Base-by-base conservation (phyloP, 2,888 invertebrate genomes). In the Sarcophaga rosellei region DNA sequence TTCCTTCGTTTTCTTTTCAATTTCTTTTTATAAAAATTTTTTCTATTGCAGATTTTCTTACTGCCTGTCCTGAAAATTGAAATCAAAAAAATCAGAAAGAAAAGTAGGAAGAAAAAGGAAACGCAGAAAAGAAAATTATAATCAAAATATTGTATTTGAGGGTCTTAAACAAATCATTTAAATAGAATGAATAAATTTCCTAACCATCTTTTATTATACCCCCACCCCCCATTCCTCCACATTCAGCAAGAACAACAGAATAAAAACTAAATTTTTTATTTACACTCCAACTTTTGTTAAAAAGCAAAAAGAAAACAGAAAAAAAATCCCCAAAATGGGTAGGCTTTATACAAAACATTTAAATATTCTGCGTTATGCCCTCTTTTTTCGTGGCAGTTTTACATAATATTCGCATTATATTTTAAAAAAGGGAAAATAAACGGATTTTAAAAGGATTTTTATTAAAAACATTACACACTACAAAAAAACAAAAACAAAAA, bases 361-460 rank as follows among this genome's bases (percentile, higher is more conserved):
- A 21, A 66, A 62, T 86, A 86, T 85, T 85, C 81, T 75, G 81
- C 80, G 57, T 80, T 86, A 69, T 65, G 68, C 23, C 65, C 11
- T 72, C 77, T 47, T 61, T 66, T 53, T 11, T 53, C n/a, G 0
- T 23, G 10, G 70, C 53, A 61, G 12, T 79, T 86, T 86, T 78
- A 86, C 84, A 86, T 86, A 86, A 84, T 86, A 78, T 86, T 81
- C 66, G 53, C 86, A 86, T 86, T 86, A 84, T 70, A 70, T 65
- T 77, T 68, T 59, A 76, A 77, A 74, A 65, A 65, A 70, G 10
- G 65, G 61, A 53, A 17, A 12, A 53, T 15, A 53, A 53, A 53
- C 15, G 53, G 17, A 53, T 15, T 86, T 47, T 73, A 73, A 83
- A 81, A 81, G 78, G 61, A 75, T 70, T 72, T 77, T 84, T 84